Conservation (phyloP, 2,113 vertebrate genomes). For the Sigmodon hispidus region DNA sequence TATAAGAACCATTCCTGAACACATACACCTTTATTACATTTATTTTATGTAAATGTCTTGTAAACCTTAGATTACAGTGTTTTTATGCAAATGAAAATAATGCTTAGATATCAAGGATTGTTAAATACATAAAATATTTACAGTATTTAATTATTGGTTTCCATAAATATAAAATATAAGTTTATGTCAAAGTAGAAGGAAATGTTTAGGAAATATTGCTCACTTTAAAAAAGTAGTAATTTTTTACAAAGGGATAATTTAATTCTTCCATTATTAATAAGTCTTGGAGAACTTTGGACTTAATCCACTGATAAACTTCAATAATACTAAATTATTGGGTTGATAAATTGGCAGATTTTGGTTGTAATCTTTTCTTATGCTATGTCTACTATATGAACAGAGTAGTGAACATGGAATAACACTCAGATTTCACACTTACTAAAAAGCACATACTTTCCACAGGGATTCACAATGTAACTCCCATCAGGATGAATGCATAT, state of each 20-base stretch:
- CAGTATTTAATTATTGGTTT: not conserved
- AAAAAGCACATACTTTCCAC: not conserved
- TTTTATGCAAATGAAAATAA: not conserved
- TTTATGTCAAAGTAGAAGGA: not conserved
- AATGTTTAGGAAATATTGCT: not conserved
- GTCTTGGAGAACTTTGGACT: not conserved
- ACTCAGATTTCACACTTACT: not conserved
- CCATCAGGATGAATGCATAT: not conserved
- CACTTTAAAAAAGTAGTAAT: not conserved
- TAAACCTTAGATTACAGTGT: not conserved
- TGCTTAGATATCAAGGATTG: not conserved
- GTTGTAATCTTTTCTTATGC: not conserved
- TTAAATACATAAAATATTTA: not conserved
- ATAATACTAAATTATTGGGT: not conserved
- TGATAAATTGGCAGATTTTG: not conserved
- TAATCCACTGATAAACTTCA: not conserved
- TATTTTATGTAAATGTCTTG: not conserved
- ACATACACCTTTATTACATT: not conserved
- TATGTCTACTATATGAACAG: not conserved
- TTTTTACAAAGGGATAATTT: not conserved
- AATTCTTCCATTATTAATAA: not conserved
- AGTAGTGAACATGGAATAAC: not conserved
- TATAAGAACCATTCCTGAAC: not conserved
- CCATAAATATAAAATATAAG: conserved; percentile 1
- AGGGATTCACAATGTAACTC: not conserved